Conservation (phyloP, 2,888 invertebrate genomes). For the Trimorus sp. region DNA sequence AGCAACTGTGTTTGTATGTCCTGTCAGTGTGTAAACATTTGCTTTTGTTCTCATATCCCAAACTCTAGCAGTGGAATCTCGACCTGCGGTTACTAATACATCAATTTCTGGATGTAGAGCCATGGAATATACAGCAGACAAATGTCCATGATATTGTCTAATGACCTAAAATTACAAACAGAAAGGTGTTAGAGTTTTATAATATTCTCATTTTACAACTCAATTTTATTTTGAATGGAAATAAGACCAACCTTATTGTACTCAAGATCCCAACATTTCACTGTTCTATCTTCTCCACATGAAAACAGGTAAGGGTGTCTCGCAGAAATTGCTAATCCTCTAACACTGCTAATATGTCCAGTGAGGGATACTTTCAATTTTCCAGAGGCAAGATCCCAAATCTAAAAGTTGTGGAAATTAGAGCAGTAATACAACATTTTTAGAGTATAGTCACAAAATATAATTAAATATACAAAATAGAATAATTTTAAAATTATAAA, state of each 20-base stretch:
- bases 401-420: conserved; percentile 81
- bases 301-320: conserved; percentile 99
- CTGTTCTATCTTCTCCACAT: conserved; percentile 99
- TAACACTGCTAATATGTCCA: conserved; percentile 98
- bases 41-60: conserved; percentile 99
- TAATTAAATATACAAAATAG: too few relatives aligned
- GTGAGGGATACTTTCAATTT: conserved; percentile 98
- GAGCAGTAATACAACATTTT: too few relatives aligned
- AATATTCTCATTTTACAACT: background rate
- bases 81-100: conserved; percentile 95
- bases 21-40: conserved; percentile 96
- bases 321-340: conserved; percentile 96
- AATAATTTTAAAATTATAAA: too few relatives aligned
- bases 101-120: conserved; percentile 98
- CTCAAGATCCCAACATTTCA: conserved; percentile 99
- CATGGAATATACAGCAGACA: conserved; percentile 97
- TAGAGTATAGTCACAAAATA: too few relatives aligned
- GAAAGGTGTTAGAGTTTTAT: too few relatives aligned
- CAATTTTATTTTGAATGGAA: conserved; percentile 1
- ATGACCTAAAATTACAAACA: conserved; percentile 87
- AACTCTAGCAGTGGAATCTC: conserved; percentile 97
- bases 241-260: conserved; percentile 90
- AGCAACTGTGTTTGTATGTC: conserved; percentile 98
- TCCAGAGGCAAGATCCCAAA: conserved; percentile 99
- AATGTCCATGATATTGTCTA: conserved; percentile 99